Evolutionary conservation across 2,113 vertebrate genomes (phyloP).

Genomic region (Seriola aureovittata): DNA sequence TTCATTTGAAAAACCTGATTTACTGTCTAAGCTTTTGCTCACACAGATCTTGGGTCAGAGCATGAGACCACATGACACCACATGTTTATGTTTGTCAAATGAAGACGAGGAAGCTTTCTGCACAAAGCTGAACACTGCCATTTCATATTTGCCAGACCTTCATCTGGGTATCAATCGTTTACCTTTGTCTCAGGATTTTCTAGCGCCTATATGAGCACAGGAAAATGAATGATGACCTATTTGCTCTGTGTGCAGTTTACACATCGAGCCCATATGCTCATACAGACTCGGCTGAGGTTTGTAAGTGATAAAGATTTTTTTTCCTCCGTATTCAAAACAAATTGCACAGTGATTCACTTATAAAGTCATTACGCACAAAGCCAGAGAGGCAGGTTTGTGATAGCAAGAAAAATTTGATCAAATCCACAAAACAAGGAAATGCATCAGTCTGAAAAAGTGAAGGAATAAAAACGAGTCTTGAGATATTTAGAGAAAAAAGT

Average conservation of each 20-base stretch:
- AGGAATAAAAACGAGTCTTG: not conserved
- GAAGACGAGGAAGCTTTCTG: too few relatives aligned
- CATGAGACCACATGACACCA: not conserved
- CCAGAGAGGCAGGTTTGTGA: not conserved
- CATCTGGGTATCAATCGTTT: not conserved
- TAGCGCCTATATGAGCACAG: not conserved
- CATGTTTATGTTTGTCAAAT: not conserved
- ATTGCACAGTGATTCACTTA: not conserved
- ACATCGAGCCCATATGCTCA: not conserved
- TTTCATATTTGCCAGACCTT: not conserved
- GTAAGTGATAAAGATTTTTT: not conserved
- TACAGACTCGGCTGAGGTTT: not conserved
- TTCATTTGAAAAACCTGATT: not conserved
- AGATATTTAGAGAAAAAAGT: not conserved
- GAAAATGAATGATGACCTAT: not conserved
- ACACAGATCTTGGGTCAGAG: not conserved
- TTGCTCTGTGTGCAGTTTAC: not conserved
- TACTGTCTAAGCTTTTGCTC: not conserved
- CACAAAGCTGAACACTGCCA: too few relatives aligned
- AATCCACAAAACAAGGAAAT: not conserved
- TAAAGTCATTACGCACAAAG: not conserved
- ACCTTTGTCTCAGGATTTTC: not conserved
- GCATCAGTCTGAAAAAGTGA: not conserved
- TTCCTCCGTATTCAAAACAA: not conserved
- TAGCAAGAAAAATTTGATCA: not conserved